Conservation (phyloP, 2,888 invertebrate genomes). For the Clanis bilineata region DNA sequence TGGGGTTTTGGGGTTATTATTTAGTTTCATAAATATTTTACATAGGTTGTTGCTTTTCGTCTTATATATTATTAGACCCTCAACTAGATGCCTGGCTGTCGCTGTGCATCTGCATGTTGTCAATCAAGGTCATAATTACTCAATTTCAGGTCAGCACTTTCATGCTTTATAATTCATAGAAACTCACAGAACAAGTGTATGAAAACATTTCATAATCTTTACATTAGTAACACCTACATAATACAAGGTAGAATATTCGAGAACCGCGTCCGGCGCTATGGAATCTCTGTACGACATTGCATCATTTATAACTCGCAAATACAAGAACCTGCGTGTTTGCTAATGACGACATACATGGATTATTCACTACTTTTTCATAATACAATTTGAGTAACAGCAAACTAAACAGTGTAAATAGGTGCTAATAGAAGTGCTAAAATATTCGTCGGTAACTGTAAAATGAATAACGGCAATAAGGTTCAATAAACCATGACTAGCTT, state of each 20-base stretch:
- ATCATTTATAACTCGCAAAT: neutral
- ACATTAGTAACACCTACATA: too few species aligned
- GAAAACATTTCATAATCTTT: too few species aligned
- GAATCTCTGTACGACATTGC: neutral
- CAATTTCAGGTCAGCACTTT: neutral
- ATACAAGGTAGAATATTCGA: neutral
- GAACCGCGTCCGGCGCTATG: neutral
- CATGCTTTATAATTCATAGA: too few species aligned
- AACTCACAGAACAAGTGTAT: too few species aligned
- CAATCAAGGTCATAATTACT: neutral
- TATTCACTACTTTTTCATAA: neutral
- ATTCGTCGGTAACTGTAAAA: slow-evolving; percentile 31
- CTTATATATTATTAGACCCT: too few species aligned
- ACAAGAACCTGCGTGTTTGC: neutral
- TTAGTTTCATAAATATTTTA: too few species aligned
- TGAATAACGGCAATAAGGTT: slow-evolving; percentile 33
- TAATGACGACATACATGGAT: neutral
- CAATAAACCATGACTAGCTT: slow-evolving; percentile 26
- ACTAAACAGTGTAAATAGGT: neutral
- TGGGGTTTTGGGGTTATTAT: too few species aligned
- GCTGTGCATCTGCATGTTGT: neutral
- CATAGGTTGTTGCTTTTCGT: too few species aligned
- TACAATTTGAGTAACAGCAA: neutral
- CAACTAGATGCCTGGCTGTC: too few species aligned
- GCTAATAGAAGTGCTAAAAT: slow-evolving; percentile 25